A percentile compares a stretch with the other conserved stretches of the same genome.
Evolutionary conservation across 2,113 vertebrate genomes (phyloP).

Genomic region (Oncorhynchus mykiss): DNA sequence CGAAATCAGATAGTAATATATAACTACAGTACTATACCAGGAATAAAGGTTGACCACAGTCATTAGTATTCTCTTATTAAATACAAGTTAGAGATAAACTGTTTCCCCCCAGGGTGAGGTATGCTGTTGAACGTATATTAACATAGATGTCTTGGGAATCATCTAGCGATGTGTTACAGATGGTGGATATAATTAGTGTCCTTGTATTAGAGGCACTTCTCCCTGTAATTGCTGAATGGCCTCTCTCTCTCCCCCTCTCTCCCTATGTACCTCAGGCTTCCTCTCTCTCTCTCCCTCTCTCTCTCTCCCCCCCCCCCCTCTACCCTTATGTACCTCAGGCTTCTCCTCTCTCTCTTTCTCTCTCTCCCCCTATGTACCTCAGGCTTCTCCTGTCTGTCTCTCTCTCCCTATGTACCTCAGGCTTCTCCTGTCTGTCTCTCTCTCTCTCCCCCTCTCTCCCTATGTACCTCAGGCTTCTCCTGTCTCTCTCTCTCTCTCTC

Average conservation of each 20-base stretch:
- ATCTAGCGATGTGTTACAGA: constrained; percentile 48
- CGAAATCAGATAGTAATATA: not conserved
- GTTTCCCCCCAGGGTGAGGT: constrained; percentile 31
- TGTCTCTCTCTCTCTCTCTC: no score
- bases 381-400: no score
- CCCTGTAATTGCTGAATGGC: constrained; percentile 36
- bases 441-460: no score
- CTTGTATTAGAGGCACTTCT: constrained; percentile 44
- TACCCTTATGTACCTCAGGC: no score
- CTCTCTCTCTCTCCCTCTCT: no score
- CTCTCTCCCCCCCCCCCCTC: no score
- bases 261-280: not conserved
- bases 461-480: no score
- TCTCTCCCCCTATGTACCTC: no score
- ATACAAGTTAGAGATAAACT: not conserved
- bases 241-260: not conserved
- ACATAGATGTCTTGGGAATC: constrained; percentile 41
- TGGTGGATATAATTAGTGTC: constrained; percentile 59
- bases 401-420: no score
- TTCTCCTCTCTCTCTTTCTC: no score
- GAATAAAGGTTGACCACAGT: not conserved
- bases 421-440: no score
- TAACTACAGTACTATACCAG: not conserved
- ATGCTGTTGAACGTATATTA: constrained; percentile 47
- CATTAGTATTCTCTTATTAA: not conserved